Evolutionary conservation across 1,140 invertebrate genomes (phyloP), one percentile per base, ranked within the genome.

Genomic region (Psilanteris sp.): DNA sequence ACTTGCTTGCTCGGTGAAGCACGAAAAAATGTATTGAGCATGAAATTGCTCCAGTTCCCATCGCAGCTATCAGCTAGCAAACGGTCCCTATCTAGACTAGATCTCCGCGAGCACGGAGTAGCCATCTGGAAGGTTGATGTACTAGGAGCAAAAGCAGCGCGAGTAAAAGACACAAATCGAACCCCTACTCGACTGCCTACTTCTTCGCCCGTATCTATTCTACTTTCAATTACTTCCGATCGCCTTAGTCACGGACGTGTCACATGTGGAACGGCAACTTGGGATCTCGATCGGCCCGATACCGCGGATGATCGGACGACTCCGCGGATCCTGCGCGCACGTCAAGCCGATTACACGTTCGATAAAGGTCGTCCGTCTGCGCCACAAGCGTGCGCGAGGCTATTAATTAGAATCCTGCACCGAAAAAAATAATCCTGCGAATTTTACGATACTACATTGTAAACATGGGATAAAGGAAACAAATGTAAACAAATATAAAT

Each of bases 21-120:
- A 75, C 54, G 71, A 57, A 67, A 75, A 78, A 75, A 72, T 73
- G 66, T 50, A 71, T 70, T 46, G 62, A 76, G 67, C 72, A 76
- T 76, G 72, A 79, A 79, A 79, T 76, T 76, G 77, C 67, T 75
- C 72, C 62, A 76, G 77, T 79, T 79, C 77, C 67, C 77, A 79
- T 64, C 67, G 75, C 52, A 59, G 37, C 62, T 73, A 78, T 73
- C 62, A 50, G 27, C 57, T 22, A 37, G 46, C 59, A 46, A 68
- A 18, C 66, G 64, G 43, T 26, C 39, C 44, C 57, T 70, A 75
- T 73, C 70, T 78, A 78, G 70, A 74, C 68, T 74, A 73, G 62
- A 78, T 73, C 68, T 71, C 26, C 37, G 44, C 10, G 39, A 37
- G 10, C 22, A 24, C n/a, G 54, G 46, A 68, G 55, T 55, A 27